Percentiles rank a stretch among this genome's conserved stretches.
These are phyloP conservation scores for Brachycybe producta DNA, from an alignment of 2,888 invertebrate species.

Conservation along the genomic window DNA sequence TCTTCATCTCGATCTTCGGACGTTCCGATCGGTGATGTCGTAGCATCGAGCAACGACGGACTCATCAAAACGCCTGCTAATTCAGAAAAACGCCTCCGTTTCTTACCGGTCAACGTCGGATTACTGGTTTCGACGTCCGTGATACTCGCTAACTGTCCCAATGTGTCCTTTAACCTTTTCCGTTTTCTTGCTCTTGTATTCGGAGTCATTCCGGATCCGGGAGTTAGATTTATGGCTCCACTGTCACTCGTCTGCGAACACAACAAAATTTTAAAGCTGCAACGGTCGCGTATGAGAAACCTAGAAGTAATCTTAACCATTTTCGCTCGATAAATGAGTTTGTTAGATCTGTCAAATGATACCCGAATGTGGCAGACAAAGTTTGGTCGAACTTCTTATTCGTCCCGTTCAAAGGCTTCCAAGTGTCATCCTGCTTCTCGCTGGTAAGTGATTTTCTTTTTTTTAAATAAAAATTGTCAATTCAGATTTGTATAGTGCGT, in stretches of 20 bases:
- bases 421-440: conserved; percentile 84
- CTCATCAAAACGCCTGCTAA: conserved; percentile 70
- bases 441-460: conserved; percentile 49
- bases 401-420: conserved; percentile 95
- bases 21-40: conserved; percentile 65
- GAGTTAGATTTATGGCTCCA: no score
- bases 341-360: conserved; percentile 41
- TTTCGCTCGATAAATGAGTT: no score
- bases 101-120: conserved; percentile 39
- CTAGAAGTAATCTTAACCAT: no score
- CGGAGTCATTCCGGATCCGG: conserved; percentile 21
- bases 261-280: no score
- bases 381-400: conserved; percentile 87
- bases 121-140: conserved; percentile 17
- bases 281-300: no score
- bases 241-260: no score
- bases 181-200: conserved; percentile 53
- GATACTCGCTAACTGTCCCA: conserved; percentile 41
- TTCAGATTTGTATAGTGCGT: neutral
- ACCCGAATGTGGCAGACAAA: conserved; percentile 92
- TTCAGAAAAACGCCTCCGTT: conserved; percentile 67
- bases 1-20: no score
- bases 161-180: conserved; percentile 55
- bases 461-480: neutral
- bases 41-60: conserved; percentile 78